Percentiles rank a stretch among this genome's conserved stretches.
Conservation (phyloP, 2,113 vertebrate species). For the Pygathrix nemaeus region DNA sequence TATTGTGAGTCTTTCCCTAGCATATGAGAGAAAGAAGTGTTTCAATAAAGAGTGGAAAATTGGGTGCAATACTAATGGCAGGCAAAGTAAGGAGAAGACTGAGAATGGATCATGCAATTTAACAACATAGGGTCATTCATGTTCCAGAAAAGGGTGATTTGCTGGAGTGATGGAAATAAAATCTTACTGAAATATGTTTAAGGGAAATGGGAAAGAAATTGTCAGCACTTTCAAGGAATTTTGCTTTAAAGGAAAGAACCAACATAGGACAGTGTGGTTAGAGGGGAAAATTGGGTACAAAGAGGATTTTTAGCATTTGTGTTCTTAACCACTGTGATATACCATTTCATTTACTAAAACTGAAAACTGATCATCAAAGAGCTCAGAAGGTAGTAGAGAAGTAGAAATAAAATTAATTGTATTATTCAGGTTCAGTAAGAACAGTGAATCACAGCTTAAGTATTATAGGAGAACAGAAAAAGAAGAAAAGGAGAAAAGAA, state of each 20-base stretch:
- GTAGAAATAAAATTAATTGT: not conserved
- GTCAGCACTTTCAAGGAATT: not conserved
- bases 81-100: not conserved
- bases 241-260: not conserved
- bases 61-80: not conserved
- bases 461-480: not conserved
- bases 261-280: not conserved
- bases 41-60: not conserved
- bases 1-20: not conserved
- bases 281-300: not conserved
- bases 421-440: not conserved
- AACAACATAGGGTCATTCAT: not conserved
- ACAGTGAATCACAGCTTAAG: not conserved
- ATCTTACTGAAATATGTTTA: not conserved
- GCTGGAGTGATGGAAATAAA: not conserved
- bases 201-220: not conserved
- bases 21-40: not conserved
- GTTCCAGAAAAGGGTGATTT: not conserved
- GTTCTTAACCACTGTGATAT: not conserved
- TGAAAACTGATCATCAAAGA: not conserved
- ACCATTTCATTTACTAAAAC: not conserved
- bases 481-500: not conserved
- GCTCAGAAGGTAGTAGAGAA: not conserved
- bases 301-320: conserved; percentile 20
- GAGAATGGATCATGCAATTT: not conserved